These are phyloP conservation scores for Chrysochloris asiatica DNA, from an alignment of 2,113 vertebrate genomes.

Conservation along the genomic window DNA sequence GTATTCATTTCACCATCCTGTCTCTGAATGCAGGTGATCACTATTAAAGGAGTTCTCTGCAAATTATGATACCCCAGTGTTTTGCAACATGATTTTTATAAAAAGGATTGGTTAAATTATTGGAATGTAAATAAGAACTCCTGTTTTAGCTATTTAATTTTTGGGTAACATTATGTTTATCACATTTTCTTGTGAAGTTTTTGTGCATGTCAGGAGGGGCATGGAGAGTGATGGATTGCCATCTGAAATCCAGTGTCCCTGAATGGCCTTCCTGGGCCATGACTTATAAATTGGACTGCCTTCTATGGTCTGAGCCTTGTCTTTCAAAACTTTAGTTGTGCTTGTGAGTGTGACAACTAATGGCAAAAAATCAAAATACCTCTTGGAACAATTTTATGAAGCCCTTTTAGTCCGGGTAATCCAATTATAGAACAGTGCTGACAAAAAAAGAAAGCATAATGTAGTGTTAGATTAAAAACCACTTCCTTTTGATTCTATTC, in stretches of 20 bases:
- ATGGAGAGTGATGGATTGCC: not conserved
- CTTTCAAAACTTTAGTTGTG: not conserved
- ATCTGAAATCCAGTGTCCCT: not conserved
- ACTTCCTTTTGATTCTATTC: not conserved
- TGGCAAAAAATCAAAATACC: not conserved
- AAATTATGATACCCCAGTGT: not conserved
- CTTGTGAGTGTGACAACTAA: not conserved
- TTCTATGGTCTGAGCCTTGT: not conserved
- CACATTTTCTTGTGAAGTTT: not conserved
- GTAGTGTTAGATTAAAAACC: not conserved
- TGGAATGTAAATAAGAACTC: not conserved
- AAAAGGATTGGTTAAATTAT: not conserved
- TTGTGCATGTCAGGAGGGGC: not conserved
- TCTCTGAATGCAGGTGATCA: not conserved
- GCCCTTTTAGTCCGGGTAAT: not conserved
- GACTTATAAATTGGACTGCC: not conserved
- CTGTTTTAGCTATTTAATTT: not conserved
- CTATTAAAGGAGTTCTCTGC: not conserved
- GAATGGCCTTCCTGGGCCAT: not conserved
- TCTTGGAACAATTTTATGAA: not conserved
- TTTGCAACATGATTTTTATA: not conserved
- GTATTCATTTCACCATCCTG: rapidly evolving
- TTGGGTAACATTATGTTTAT: not conserved
- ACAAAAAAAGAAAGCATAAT: not conserved
- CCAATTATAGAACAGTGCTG: not conserved